Base-by-base conservation (phyloP, 30 jellyfish, hydroid and myxozoan genomes). In the Clytia hemisphaerica region DNA sequence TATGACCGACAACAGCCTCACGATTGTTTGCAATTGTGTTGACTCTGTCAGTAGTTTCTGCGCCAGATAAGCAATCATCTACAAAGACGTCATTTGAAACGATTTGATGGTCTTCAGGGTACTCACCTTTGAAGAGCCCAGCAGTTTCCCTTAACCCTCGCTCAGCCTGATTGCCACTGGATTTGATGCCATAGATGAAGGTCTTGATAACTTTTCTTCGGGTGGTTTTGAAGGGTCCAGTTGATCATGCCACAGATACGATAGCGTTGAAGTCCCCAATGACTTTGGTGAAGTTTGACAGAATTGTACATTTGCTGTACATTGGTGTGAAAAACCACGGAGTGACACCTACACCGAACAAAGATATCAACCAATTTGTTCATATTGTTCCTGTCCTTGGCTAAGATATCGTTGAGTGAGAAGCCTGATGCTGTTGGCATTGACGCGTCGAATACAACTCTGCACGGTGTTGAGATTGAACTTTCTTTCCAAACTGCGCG, bases 291-390 rank as follows among this genome's bases (percentile, higher is more conserved):
- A 4, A 58, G 19, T 6, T 24, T 9, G 9, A 58, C 31, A 6
- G 49, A 14, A 24, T 58, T 58, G 72, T 58, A 58, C 49, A 31
- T 24, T 49, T 58, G 26, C 4, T 32, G 72, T 9, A 58, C 6
- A 49, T 58, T 49, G 59, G 45, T n/a, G n/a, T n/a, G n/a, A n/a
- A n/a, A n/a, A n/a, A n/a, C n/a, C n/a, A n/a, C n/a, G n/a, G n/a
- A n/a, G 72, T 58, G 72, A 9, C 27, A 22, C 29, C 27, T 4
- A 45, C 72, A 58, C 4, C 72, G 45, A 24, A 58, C 31, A 31
- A 58, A 32, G 19, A 58, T 58, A 4, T 58, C 72, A 22, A 22
- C 51, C 45, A 58, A 58, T 58, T 58, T 58, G 72, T 58, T 42
- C n/a, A 42, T 42, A n/a, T n/a, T 42, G 53, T 42, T 10, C 12